Conservation (phyloP, 1,140 invertebrate genomes). For the Gonioctena quinquepunctata region DNA sequence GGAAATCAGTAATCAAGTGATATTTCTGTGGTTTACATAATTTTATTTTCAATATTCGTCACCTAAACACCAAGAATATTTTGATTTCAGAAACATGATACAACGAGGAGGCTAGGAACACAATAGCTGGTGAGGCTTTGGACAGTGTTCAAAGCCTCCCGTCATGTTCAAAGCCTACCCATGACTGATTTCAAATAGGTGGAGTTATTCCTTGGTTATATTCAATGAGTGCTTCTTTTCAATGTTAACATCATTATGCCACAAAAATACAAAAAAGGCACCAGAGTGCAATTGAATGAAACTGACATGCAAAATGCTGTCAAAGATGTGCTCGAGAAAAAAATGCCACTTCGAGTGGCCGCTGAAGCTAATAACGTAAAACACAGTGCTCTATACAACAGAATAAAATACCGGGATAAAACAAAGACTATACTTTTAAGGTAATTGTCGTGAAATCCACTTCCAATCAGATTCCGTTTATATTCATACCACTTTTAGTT, state of each 20-base stretch:
- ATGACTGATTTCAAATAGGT: neutral
- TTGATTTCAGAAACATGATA: neutral
- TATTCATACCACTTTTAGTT: too few species aligned
- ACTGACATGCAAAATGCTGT: neutral
- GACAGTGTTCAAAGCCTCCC: neutral
- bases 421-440: neutral
- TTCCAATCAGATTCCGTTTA: too few species aligned
- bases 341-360: neutral
- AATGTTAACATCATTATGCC: neutral
- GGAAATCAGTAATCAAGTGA: neutral
- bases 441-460: too few species aligned
- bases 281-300: neutral
- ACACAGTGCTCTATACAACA: neutral
- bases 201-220: neutral
- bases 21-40: neutral
- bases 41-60: neutral
- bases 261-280: neutral
- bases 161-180: neutral
- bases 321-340: neutral
- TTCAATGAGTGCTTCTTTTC: neutral
- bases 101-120: neutral
- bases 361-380: neutral
- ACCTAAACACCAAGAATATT: neutral
- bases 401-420: neutral
- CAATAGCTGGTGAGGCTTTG: neutral